Percentiles rank a stretch among this genome's conserved stretches.
These are phyloP conservation scores for Drosophila burlai DNA, from an alignment of 1,140 invertebrate species.

Conservation along the genomic window DNA sequence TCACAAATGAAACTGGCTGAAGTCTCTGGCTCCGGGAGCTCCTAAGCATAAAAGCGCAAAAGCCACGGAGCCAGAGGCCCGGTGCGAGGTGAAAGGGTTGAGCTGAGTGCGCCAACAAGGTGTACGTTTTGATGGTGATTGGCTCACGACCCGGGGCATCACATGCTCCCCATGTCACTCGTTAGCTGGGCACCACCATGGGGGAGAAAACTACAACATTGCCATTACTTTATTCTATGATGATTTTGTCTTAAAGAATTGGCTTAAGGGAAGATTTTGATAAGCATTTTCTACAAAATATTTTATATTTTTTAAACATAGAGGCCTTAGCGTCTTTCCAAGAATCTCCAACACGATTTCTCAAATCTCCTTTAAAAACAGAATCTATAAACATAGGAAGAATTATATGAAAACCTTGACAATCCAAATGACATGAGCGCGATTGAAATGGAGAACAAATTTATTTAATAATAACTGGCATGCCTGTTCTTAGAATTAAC, in stretches of 20 bases:
- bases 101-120: conserved; percentile 53
- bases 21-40: conserved; percentile 36
- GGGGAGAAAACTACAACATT: not conserved
- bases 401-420: not conserved
- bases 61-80: conserved; percentile 22
- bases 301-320: not conserved
- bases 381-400: not conserved
- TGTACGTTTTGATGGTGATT: conserved; percentile 65
- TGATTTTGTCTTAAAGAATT: not conserved
- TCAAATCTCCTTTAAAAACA: not conserved
- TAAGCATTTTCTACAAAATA: not conserved
- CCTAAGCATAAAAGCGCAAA: conserved; percentile 76
- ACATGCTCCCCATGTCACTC: conserved; percentile 25
- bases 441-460: too few relatives aligned
- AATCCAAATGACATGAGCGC: too few relatives aligned
- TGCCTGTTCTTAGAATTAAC: too few relatives aligned
- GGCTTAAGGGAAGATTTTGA: too few relatives aligned
- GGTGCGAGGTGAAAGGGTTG: conserved; percentile 38
- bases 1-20: conserved; percentile 67
- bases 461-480: too few relatives aligned
- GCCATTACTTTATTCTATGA: not conserved
- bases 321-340: too few relatives aligned
- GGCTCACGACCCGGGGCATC: conserved; percentile 31
- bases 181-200: conserved; percentile 19
- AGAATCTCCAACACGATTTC: too few relatives aligned